These are phyloP conservation scores for Cyclina sinensis DNA, from an alignment of 1,140 invertebrate genomes.

Conservation along the genomic window DNA sequence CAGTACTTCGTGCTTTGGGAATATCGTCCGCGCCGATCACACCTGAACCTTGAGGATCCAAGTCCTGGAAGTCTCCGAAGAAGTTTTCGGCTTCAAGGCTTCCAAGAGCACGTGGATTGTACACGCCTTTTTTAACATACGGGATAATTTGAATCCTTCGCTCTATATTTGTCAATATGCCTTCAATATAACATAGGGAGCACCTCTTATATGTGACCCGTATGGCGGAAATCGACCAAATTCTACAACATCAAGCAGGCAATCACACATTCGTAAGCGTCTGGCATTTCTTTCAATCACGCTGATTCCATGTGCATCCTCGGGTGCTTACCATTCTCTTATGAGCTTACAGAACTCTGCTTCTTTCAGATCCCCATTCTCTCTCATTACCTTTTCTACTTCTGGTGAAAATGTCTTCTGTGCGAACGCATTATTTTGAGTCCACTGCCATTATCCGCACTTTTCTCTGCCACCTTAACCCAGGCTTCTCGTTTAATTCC, in stretches of 20 bases:
- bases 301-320: too few species aligned
- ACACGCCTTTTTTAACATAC: background rate
- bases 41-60: background rate
- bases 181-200: constrained; percentile 15
- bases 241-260: too few species aligned
- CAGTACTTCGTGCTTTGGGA: constrained; percentile 16
- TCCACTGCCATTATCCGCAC: background rate
- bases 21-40: constrained; percentile 12
- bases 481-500: constrained; percentile 39
- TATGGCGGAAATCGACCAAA: too few species aligned
- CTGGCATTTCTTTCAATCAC: too few species aligned
- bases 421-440: constrained; percentile 37
- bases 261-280: too few species aligned
- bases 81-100: constrained; percentile 33
- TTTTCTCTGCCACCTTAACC: constrained; percentile 29
- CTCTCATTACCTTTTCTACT: constrained; percentile 45
- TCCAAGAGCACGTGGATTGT: background rate
- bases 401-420: constrained; percentile 22
- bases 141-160: background rate
- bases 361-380: background rate
- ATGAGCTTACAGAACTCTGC: constrained; percentile 44
- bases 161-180: constrained; percentile 10
- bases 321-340: constrained; percentile 35
- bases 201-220: too few species aligned
- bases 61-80: constrained; percentile 16